phyloP scores from a whole-genome alignment of 2,888 invertebrate species.

The Heteropelma amictum region DNA sequence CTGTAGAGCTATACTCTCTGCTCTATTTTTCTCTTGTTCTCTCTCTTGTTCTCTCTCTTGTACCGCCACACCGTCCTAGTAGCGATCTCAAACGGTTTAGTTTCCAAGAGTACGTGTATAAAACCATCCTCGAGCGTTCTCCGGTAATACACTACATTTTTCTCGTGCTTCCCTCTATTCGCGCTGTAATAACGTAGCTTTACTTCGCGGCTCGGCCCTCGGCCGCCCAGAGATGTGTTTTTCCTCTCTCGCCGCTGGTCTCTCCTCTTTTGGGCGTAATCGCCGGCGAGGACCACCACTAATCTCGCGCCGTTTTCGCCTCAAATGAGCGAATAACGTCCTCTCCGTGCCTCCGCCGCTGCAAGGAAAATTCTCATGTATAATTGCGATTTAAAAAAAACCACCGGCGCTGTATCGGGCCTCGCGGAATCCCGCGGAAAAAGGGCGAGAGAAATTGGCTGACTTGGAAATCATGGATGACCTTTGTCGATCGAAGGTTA shows the following conservation, averaged over 20 bases:
- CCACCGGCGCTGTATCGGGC: no score
- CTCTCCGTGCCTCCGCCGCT: not conserved
- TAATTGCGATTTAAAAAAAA: no score
- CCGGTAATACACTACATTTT: no score
- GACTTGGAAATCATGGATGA: no score
- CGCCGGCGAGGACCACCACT: conserved; percentile 18
- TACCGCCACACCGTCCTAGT: no score
- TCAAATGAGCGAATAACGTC: conserved; percentile 58
- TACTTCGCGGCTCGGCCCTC: conserved; percentile 16
- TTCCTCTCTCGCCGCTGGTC: not conserved
- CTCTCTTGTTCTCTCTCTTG: conserved; percentile 41
- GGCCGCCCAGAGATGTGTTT: conserved; percentile 4
- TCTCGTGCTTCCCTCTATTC: conserved; percentile 17
- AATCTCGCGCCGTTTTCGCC: conserved; percentile 41
- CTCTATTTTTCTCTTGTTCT: conserved; percentile 60
- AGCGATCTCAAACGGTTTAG: no score
- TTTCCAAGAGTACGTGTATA: conserved; percentile 7
- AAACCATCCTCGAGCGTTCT: no score
- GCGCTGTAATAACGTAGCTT: conserved; percentile 32
- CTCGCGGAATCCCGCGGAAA: no score
- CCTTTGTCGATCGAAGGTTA: no score
- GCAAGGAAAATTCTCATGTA: not conserved
- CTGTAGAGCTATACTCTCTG: no score
- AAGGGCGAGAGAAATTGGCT: no score
- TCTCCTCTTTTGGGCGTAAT: not conserved